A percentile compares a stretch with the other conserved stretches of the same genome.
phyloP scores from a whole-genome alignment of 2,888 invertebrate species.

The Hypomecis punctinalis region DNA sequence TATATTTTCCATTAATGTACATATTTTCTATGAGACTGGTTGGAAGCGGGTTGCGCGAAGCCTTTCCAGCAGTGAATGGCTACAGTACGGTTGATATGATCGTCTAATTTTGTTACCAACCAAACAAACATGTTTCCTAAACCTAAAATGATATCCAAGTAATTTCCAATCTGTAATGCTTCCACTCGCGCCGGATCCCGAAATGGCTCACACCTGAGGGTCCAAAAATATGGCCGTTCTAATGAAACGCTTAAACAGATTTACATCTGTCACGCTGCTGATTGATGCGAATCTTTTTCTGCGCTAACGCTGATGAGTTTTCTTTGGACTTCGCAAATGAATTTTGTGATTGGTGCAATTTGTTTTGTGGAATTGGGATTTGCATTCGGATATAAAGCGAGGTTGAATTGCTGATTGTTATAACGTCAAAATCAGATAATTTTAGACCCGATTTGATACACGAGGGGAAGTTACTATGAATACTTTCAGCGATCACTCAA shows the following conservation, averaged over 20 bases:
- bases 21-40: too few species aligned
- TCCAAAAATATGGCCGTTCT: conserved; percentile 62
- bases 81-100: too few species aligned
- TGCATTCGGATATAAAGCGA: neutral
- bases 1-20: too few species aligned
- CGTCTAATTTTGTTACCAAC: too few species aligned
- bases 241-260: conserved; percentile 68
- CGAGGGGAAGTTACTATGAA: too few species aligned
- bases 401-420: too few species aligned
- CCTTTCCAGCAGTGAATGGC: too few species aligned
- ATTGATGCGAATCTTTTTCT: conserved; percentile 57
- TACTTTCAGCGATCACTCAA: too few species aligned
- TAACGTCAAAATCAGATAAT: too few species aligned
- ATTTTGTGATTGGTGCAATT: conserved; percentile 39
- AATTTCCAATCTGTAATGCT: conserved; percentile 31
- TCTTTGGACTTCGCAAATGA: conserved; percentile 35
- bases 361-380: conserved; percentile 16
- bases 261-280: conserved; percentile 62
- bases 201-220: conserved; percentile 37
- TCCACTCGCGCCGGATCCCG: conserved; percentile 25
- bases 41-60: too few species aligned
- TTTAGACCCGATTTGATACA: too few species aligned
- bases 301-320: conserved; percentile 44
- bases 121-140: too few species aligned
- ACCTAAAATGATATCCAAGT: conserved; percentile 18